Percentiles rank a stretch among this genome's conserved stretches.
Conservation (phyloP, 2,797 vertebrate genomes). For the Lindbergichthys nudifrons region DNA sequence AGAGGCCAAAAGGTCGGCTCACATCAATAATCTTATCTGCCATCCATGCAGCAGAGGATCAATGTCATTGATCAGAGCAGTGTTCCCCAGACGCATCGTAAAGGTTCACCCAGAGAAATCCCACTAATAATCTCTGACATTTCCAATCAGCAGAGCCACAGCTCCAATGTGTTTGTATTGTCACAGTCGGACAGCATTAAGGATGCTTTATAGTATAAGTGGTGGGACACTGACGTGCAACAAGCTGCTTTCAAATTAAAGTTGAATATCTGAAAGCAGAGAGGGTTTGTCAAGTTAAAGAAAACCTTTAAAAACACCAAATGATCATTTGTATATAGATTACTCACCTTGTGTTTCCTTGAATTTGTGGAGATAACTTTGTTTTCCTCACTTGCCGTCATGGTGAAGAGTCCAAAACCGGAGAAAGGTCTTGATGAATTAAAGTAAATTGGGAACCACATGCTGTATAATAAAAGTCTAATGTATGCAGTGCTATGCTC, state of each 20-base stretch:
- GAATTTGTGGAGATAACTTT: too few species aligned
- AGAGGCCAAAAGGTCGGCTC: slow-evolving; percentile 50
- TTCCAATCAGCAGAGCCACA: slow-evolving; percentile 11
- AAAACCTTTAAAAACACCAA: too few species aligned
- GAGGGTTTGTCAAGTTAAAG: not conserved
- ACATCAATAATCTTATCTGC: slow-evolving; percentile 43
- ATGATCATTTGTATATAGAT: too few species aligned
- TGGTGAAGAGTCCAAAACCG: too few species aligned
- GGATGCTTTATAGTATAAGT: not conserved
- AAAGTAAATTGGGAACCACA: too few species aligned
- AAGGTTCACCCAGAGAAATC: slow-evolving; percentile 15
- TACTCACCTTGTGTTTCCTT: too few species aligned
- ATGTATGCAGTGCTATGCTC: too few species aligned
- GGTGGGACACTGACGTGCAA: not conserved
- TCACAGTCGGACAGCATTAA: slow-evolving; percentile 10
- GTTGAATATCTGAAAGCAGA: not conserved
- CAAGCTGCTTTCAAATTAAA: not conserved
- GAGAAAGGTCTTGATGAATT: too few species aligned
- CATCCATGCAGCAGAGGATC: slow-evolving; percentile 26
- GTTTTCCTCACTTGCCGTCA: too few species aligned
- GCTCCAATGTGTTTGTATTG: not conserved
- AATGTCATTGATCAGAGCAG: slow-evolving; percentile 50
- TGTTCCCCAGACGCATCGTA: slow-evolving; percentile 8
- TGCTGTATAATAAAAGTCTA: too few species aligned
- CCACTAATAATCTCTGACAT: slow-evolving; percentile 24